Base-by-base conservation (phyloP, 2,113 vertebrate genomes). In the Pollimyrus isidori region DNA sequence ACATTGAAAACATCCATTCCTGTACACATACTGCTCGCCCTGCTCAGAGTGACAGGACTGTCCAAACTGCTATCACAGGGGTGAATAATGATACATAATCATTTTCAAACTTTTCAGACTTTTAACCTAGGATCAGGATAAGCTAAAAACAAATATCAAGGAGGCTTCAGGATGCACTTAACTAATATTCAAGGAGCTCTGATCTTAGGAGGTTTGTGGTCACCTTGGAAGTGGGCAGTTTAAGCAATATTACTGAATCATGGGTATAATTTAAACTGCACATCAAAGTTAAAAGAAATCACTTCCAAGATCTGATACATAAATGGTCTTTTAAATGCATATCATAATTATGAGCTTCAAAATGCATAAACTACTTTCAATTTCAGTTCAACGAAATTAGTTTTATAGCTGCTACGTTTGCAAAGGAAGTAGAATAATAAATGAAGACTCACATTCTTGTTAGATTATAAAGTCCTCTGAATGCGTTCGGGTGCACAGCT, bases 381-480 rank as follows among this genome's bases (percentile, higher is more conserved):
- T 69, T 69, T 30, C 10, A 30, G 3, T 69, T 30, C 62, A 69
- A 13, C 1, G 0, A 46, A 84, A 80, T 42, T 26, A 17, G 4
- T 48, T 84, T 84, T 84, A 48, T 11, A n/a, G 0, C 10, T 7
- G 21, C 7, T 46, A 45, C 23, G 48, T 46, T 48, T 84, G 82
- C 42, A 48, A 35, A 45, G 42, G 82, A 84, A 26, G 82, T 19
- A 48, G 19, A 48, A 84, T 7, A 42, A n/a, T 21, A 45, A 45
- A 48, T 84, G 15, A 39, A 46, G 92, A 98, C 98, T 97, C 93
- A 99, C 97, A 99, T 95, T 91, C 98, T 97, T 82, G 96, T 97
- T 26, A 99, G 93, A 92, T 96, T 97, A 91, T 95, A 92, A 88
- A 99, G 95, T 45, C 98, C 98, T 92, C 94, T 95, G 95, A 99